These are phyloP conservation scores for Hirtodrosophila cameraria DNA, from an alignment of 2,888 invertebrate species.

Conservation along the genomic window DNA sequence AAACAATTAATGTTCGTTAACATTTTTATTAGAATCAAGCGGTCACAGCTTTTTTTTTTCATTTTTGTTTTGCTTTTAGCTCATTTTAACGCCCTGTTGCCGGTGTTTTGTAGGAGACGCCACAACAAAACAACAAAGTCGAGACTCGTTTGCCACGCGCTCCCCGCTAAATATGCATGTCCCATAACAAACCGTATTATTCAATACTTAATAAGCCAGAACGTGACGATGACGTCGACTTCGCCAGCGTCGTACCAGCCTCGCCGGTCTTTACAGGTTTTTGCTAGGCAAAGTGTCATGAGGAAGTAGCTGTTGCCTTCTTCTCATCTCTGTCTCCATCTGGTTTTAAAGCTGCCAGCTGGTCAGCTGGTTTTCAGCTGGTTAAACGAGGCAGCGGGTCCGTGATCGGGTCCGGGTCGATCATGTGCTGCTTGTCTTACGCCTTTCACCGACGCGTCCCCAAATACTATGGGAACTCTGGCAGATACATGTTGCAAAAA, in stretches of 20 bases:
- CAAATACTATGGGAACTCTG: too few relatives aligned
- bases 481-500: too few relatives aligned
- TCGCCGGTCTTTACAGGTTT: constrained; percentile 38
- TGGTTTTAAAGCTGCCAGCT: constrained; percentile 2
- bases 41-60: constrained; percentile 52
- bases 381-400: background rate
- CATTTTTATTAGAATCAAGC: constrained; percentile 53
- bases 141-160: constrained; percentile 16
- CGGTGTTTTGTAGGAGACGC: constrained; percentile 1
- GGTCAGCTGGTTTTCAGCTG: constrained; percentile 18
- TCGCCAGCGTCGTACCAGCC: background rate
- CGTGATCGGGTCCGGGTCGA: constrained; percentile 15
- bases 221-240: constrained; percentile 28
- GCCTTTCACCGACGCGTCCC: constrained; percentile 37
- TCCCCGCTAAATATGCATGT: constrained; percentile 26
- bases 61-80: constrained; percentile 38
- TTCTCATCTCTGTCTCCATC: background rate
- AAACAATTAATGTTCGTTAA: constrained; percentile 51
- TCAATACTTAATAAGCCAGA: constrained; percentile 46
- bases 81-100: background rate
- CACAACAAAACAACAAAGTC: background rate
- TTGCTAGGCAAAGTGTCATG: constrained; percentile 13
- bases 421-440: constrained; percentile 25
- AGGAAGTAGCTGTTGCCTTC: constrained; percentile 37
- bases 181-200: constrained; percentile 29